phyloP scores from a whole-genome alignment of 1,140 invertebrate genomes.

The Maconellicoccus hirsutus region DNA sequence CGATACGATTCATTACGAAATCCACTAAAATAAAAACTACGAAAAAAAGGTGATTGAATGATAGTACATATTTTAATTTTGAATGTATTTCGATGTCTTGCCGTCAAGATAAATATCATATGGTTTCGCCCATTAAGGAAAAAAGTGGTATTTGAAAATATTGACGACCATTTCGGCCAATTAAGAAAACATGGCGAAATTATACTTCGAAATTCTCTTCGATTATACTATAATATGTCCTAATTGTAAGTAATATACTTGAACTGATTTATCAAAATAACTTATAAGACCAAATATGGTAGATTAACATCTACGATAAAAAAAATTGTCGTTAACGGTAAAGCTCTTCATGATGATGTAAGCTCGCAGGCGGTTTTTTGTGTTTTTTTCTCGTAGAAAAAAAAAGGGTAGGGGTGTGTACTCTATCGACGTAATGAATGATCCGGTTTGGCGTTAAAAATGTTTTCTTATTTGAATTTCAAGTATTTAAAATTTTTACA shows the following conservation, averaged over 20 bases:
- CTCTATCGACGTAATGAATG: neutral
- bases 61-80: no score
- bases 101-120: neutral
- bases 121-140: neutral
- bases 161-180: neutral
- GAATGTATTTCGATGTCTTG: no score
- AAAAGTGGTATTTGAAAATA: neutral
- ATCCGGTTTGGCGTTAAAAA: slow-evolving; percentile 16
- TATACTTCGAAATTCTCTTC: no score
- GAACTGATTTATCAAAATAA: no score
- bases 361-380: neutral
- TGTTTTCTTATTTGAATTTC: slow-evolving; percentile 7
- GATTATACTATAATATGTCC: no score
- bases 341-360: neutral
- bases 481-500: slow-evolving; percentile 23
- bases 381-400: neutral
- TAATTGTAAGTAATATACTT: no score
- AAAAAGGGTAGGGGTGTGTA: neutral
- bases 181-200: neutral
- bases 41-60: no score
- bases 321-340: neutral
- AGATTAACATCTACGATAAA: neutral
- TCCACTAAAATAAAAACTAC: no score
- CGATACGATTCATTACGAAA: no score
- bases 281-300: no score